A percentile compares a stretch with the other conserved stretches of the same genome.
These are phyloP conservation scores for Gnathonemus echidnorhynchus DNA, from an alignment of 2,113 vertebrate species.

Conservation along the genomic window DNA sequence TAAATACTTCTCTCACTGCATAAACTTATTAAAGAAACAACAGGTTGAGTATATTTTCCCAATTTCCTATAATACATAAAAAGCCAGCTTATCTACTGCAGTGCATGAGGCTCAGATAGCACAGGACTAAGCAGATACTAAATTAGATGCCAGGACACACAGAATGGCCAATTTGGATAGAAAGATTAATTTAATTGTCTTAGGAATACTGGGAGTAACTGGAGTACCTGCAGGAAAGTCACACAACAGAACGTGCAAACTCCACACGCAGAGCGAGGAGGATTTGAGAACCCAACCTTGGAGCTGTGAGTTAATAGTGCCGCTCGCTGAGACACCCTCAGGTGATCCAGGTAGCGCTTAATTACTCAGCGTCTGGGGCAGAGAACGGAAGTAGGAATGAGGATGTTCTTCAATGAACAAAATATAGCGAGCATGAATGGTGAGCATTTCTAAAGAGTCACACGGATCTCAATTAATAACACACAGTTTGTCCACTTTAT, in stretches of 20 bases:
- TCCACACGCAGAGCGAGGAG: background rate
- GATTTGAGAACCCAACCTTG: background rate
- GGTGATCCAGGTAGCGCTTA: background rate
- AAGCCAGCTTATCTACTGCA: background rate
- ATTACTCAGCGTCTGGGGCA: background rate
- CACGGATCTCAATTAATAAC: background rate
- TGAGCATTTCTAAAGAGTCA: background rate
- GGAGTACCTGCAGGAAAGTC: background rate
- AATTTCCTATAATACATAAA: background rate
- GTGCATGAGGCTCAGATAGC: background rate
- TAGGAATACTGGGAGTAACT: background rate
- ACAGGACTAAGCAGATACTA: background rate
- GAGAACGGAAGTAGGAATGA: background rate
- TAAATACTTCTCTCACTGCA: background rate
- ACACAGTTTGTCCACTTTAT: background rate
- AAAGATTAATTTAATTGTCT: background rate
- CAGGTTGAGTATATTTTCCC: background rate
- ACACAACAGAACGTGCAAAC: background rate
- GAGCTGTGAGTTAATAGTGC: background rate
- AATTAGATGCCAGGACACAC: background rate
- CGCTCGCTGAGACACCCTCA: background rate
- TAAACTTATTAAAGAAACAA: background rate
- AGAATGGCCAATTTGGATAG: background rate
- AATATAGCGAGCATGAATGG: background rate
- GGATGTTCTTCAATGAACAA: background rate